Percentiles rank a stretch among this genome's conserved stretches.
These are phyloP conservation scores for Ataeniobius toweri DNA, from an alignment of 2,797 vertebrate genomes.

Conservation along the genomic window DNA sequence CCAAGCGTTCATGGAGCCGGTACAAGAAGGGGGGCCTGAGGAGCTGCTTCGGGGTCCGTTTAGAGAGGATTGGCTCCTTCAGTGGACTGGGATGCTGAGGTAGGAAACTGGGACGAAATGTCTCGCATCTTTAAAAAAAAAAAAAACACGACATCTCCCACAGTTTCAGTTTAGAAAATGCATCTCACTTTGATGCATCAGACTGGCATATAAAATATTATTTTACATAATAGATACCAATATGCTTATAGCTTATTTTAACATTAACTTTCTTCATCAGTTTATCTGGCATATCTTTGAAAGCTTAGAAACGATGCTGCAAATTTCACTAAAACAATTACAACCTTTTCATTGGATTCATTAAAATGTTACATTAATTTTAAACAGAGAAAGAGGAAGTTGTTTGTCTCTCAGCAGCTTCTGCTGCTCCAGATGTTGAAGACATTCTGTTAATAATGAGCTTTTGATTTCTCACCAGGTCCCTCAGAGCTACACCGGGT, in stretches of 20 bases:
- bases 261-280: neutral
- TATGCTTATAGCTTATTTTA: neutral
- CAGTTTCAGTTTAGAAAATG: too few relatives aligned
- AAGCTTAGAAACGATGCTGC: neutral
- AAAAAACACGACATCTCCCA: too few relatives aligned
- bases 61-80: slow-evolving; percentile 83
- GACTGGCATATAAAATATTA: too few relatives aligned
- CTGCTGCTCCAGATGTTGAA: neutral
- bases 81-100: slow-evolving; percentile 82
- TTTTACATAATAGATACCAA: neutral
- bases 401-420: neutral
- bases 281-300: neutral
- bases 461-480: slow-evolving; percentile 39
- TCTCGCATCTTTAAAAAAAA: too few relatives aligned
- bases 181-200: too few relatives aligned
- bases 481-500: neutral
- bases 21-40: slow-evolving; percentile 80
- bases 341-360: neutral
- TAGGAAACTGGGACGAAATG: neutral
- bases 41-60: slow-evolving; percentile 83
- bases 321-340: neutral
- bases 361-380: neutral
- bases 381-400: neutral
- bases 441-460: neutral
- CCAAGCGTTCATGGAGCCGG: slow-evolving; percentile 80